Evolutionary conservation across 2,888 invertebrate genomes (phyloP), one percentile per base, ranked within the genome.

Genomic region (Chaitophorus viminalis): DNA sequence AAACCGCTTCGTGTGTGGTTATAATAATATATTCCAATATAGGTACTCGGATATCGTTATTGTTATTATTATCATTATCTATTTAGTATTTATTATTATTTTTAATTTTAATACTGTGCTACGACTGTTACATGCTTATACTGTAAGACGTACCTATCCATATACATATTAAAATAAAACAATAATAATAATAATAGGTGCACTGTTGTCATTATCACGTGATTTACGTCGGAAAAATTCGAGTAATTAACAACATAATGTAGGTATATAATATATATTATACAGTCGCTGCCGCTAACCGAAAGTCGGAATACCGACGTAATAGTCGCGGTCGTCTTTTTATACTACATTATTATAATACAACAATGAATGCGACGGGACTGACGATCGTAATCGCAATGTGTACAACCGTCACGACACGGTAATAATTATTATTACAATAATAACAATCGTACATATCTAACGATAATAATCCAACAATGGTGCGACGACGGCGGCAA

Each of bases 1-100:
- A 21, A 74, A 74, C 33, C 21, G 36, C 74, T 74, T 74, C 74
- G 74, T 74, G 74, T 74, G 74, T 36, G 74, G 74, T 9, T 74
- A 8, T n/a, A n/a, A n/a, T n/a, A n/a, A n/a, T n/a, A n/a, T n/a
- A n/a, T n/a, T n/a, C n/a, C n/a, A n/a, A n/a, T n/a, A n/a, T n/a
- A n/a, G n/a, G n/a, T n/a, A n/a, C n/a, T n/a, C n/a, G n/a, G n/a
- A n/a, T 17, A 11, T 74, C 74, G 33, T 36, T 17, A 31, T 36
- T 29, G 11, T 70, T 70, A 14, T 70, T 29, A 70, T 31, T 29
- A 25, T 21, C 21, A 18, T 54, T 18, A 18, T 60, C 21, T n/a
- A n/a, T n/a, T n/a, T n/a, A n/a, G 21, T 60, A 5, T 5, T 39
- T 39, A 39, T 39, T 39, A 39, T 39, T 39, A 39, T 39, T 39